These are phyloP conservation scores for Potamilus streckersoni DNA, from an alignment of 1,140 invertebrate species.

Conservation along the genomic window DNA sequence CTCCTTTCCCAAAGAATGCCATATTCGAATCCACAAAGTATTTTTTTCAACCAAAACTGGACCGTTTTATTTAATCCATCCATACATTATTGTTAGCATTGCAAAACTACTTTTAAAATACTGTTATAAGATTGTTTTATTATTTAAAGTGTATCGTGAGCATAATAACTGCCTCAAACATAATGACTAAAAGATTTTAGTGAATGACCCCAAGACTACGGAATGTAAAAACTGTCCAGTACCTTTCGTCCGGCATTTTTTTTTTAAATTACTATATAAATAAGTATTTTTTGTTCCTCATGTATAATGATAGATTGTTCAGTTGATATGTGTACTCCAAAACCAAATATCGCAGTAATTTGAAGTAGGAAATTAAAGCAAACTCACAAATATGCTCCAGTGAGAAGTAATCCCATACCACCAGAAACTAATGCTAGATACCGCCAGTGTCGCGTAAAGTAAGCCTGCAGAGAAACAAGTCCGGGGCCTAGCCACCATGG, in stretches of 20 bases:
- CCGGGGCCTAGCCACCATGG: constrained; percentile 51
- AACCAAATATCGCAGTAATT: neutral
- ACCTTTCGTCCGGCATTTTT: no score
- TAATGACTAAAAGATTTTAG: neutral
- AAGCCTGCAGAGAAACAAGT: constrained; percentile 43
- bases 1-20: no score
- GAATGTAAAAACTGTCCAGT: neutral
- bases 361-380: neutral
- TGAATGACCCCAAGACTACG: neutral
- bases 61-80: no score
- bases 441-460: constrained; percentile 50
- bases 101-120: no score
- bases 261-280: no score
- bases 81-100: no score
- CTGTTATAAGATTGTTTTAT: no score
- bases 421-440: constrained; percentile 52
- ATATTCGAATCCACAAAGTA: no score
- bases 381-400: constrained; percentile 60
- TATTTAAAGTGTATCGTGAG: neutral
- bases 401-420: constrained; percentile 42
- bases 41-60: no score
- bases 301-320: neutral
- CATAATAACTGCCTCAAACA: neutral
- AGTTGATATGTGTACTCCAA: neutral
- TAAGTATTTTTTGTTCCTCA: neutral